Conservation (phyloP, 2,797 vertebrate species). For the Sebastes iracundus region DNA sequence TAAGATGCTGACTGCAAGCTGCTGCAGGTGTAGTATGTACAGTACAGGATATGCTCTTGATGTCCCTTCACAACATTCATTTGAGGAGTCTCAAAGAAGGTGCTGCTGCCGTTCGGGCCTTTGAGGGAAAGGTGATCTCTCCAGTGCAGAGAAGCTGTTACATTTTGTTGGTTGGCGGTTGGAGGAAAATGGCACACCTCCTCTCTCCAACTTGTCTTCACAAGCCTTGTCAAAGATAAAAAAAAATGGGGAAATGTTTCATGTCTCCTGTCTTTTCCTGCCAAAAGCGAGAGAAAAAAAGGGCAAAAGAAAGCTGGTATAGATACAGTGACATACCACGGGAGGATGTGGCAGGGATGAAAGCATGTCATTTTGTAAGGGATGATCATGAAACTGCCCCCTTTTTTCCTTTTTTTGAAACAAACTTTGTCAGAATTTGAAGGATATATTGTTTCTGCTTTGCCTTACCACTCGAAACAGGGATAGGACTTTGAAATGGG, state of each 20-base stretch:
- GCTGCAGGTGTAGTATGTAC: slow-evolving; percentile 23
- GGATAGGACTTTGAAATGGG: slow-evolving; percentile 60
- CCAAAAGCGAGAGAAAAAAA: slow-evolving; percentile 69
- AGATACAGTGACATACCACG: slow-evolving; percentile 75
- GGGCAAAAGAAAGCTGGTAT: slow-evolving; percentile 64
- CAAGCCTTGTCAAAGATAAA: slow-evolving; percentile 74
- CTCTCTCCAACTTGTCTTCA: slow-evolving; percentile 64
- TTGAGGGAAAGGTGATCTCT: slow-evolving; percentile 71
- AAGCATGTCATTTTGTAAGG: slow-evolving; percentile 75
- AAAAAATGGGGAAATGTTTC: slow-evolving; percentile 68
- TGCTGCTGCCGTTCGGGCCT: slow-evolving; percentile 54
- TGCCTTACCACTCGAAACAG: slow-evolving; percentile 39
- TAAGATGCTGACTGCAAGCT: slow-evolving; percentile 30
- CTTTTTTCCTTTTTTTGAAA: slow-evolving; percentile 20
- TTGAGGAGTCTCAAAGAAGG: slow-evolving; percentile 57
- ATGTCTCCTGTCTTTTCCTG: slow-evolving; percentile 78
- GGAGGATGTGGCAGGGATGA: slow-evolving; percentile 72
- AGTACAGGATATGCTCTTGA: slow-evolving; percentile 45
- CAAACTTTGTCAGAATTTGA: slow-evolving; percentile 69
- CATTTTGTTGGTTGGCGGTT: slow-evolving; percentile 70
- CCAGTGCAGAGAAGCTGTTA: slow-evolving; percentile 61
- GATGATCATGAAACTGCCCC: slow-evolving; percentile 71
- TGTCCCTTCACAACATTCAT: slow-evolving; percentile 64
- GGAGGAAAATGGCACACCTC: slow-evolving; percentile 67
- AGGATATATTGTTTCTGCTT: slow-evolving; percentile 65